Evolutionary conservation across 1,140 invertebrate genomes (phyloP), one percentile per base, ranked within the genome.

Genomic region (Ceratina japonica): DNA sequence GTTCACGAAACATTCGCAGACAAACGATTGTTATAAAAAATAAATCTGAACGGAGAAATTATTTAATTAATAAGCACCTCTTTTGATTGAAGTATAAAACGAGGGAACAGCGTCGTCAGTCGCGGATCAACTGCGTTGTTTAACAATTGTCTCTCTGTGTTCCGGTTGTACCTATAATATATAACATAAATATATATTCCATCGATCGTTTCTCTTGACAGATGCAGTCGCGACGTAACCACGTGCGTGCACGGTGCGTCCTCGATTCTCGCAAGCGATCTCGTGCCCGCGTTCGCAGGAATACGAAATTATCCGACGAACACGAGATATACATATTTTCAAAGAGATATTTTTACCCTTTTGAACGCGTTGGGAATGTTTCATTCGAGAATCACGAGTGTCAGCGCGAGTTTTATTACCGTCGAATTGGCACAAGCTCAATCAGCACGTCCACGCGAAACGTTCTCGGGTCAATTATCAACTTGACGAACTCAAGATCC

Each of bases 81-180:
- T 44, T 44, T 56, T 18, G 3, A 56, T 56, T 18, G 1, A 16
- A 2, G 27, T 2, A n/a, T 13, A 56, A 5, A 54, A 58, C 65
- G n/a, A n/a, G n/a, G n/a, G n/a, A n/a, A n/a, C n/a, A n/a, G n/a
- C n/a, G n/a, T 0, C 20, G 62, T 72, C 80, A 84, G 80, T 79
- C 37, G 49, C 72, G 75, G 72, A 75, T 84, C 69, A 76, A 44
- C 63, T 22, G 64, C 66, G 71, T 84, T 83, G 68, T 84, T 87
- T 86, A 86, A 79, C 65, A 64, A 86, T 84, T 86, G 66, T 86
- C 82, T 82, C 80, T 86, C 80, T 86, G 65, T 86, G 85, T 86
- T 86, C 82, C 64, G 66, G 52, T 70, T 77, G 58, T 75, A 77
- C 65, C 62, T 66, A 78, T 71, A 69, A 78, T 58, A 61, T 61